Percentiles rank a stretch among this genome's conserved stretches.
Evolutionary conservation across 2,113 vertebrate genomes (phyloP).

Genomic region (Syrmaticus mikado): DNA sequence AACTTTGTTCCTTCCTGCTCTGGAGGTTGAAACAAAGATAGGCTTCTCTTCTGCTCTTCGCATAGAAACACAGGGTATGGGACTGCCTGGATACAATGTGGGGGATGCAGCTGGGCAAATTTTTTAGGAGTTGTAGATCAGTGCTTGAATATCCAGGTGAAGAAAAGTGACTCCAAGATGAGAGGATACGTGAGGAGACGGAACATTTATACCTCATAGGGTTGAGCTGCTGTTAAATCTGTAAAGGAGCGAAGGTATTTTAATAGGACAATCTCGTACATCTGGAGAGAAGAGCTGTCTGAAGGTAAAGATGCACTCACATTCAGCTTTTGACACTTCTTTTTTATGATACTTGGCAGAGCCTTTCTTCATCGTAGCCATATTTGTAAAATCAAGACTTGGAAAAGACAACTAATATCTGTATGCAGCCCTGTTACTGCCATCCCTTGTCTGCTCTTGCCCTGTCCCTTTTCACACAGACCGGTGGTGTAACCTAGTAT

Average conservation of each 20-base stretch:
- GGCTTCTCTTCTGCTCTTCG: neutral
- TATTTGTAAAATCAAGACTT: neutral
- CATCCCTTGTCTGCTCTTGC: neutral
- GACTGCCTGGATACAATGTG: neutral
- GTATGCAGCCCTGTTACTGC: neutral
- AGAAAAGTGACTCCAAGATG: neutral
- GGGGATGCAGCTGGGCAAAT: neutral
- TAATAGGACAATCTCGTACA: neutral
- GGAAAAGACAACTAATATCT: neutral
- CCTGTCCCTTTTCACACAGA: neutral
- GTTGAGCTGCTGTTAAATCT: neutral
- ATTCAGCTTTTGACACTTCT: neutral
- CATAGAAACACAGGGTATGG: neutral
- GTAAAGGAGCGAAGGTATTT: neutral
- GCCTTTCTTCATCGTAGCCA: accelerated
- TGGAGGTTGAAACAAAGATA: neutral
- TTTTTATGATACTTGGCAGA: neutral
- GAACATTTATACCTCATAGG: neutral
- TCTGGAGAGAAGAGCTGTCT: neutral
- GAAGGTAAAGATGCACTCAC: neutral
- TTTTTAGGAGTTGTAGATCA: neutral
- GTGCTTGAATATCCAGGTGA: neutral
- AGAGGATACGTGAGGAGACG: neutral
- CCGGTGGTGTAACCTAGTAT: neutral
- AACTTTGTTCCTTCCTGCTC: neutral